phyloP scores from a whole-genome alignment of 2,113 vertebrate genomes.

The Lepisosteus oculatus region DNA sequence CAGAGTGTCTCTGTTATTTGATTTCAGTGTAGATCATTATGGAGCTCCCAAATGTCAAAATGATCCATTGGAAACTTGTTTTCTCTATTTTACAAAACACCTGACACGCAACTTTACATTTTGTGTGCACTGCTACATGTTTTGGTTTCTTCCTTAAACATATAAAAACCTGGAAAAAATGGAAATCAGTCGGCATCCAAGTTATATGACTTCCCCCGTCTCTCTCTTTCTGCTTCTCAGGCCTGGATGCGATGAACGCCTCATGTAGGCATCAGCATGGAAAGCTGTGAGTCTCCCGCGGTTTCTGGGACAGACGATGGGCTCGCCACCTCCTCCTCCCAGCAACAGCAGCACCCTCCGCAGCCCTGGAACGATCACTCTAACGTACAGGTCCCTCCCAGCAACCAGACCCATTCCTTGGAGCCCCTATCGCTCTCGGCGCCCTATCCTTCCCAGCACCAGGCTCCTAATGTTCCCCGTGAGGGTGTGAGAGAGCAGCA shows the following conservation, averaged over 20 bases:
- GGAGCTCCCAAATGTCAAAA: conserved; percentile 19
- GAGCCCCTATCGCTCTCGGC: conserved; percentile 71
- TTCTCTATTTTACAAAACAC: too few relatives aligned
- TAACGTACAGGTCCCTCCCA: conserved; percentile 84
- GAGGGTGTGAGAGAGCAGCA: conserved; percentile 64
- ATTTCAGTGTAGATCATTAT: conserved; percentile 21
- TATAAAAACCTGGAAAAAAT: not conserved
- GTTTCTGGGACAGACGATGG: conserved; percentile 99
- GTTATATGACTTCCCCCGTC: not conserved
- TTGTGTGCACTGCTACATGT: conserved; percentile 20
- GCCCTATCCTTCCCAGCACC: conserved; percentile 59
- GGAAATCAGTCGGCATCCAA: conserved; percentile 16
- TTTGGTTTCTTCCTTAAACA: not conserved
- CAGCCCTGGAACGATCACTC: conserved; percentile 90
- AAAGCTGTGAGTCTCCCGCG: conserved; percentile 99
- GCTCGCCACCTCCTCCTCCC: conserved; percentile 80
- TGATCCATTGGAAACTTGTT: conserved; percentile 21
- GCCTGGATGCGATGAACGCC: conserved; percentile 97
- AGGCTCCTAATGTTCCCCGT: conserved; percentile 50
- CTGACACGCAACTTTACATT: conserved; percentile 30
- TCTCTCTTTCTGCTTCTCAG: conserved; percentile 56
- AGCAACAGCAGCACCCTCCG: conserved; percentile 83
- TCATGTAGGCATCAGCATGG: conserved; percentile 97
- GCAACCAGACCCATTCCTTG: conserved; percentile 81
- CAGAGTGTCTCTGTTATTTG: conserved; percentile 30